These are phyloP conservation scores for Sitta carolinensis DNA, from an alignment of 2,797 vertebrate genomes.

Conservation along the genomic window DNA sequence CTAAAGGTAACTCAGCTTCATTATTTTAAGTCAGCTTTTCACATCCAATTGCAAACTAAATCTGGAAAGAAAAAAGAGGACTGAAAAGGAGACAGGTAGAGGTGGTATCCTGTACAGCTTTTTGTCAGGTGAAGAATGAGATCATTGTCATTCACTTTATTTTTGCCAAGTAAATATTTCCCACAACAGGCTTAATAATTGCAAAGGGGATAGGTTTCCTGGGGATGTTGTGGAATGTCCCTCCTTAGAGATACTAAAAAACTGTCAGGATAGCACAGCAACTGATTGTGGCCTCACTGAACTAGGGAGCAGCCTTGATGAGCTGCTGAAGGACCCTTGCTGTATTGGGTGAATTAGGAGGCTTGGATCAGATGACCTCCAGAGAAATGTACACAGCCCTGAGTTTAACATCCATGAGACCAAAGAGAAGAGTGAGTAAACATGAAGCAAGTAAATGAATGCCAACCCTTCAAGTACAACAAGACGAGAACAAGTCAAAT, in stretches of 20 bases:
- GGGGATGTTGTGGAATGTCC: neutral
- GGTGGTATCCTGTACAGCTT: neutral
- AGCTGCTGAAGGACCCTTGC: too few relatives aligned
- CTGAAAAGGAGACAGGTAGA: neutral
- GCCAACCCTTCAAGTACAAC: neutral
- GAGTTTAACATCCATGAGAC: fast-evolving
- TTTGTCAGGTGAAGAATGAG: neutral
- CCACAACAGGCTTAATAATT: neutral
- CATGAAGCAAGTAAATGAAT: neutral
- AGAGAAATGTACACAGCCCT: fast-evolving
- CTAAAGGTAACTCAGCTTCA: neutral
- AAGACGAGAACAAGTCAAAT: neutral
- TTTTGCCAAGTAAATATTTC: neutral
- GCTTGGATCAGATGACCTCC: neutral
- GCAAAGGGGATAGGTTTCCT: neutral
- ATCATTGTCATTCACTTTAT: neutral
- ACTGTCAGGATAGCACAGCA: fast-evolving
- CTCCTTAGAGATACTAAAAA: neutral
- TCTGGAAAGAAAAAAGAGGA: neutral
- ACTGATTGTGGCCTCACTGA: neutral
- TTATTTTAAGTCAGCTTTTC: neutral
- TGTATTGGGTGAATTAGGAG: neutral
- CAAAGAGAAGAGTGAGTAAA: neutral
- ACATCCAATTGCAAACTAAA: neutral
- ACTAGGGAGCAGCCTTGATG: neutral